Evolutionary conservation across 2,888 invertebrate species (phyloP).

Genomic region (Teleogryllus oceanicus): DNA sequence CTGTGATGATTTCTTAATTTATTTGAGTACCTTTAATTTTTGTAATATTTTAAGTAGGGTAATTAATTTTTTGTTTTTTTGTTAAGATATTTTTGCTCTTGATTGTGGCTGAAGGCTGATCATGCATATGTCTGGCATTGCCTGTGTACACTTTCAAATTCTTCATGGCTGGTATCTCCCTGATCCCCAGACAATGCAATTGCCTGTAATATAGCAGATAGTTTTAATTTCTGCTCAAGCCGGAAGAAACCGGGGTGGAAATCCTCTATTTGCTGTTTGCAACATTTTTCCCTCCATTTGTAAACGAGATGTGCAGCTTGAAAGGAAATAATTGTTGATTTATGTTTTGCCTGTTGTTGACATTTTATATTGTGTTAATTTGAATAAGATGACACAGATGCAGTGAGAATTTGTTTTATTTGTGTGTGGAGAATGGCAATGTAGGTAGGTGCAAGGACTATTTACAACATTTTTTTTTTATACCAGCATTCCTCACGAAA

Average conservation of each 20-base stretch:
- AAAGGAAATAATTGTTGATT: slow-evolving; percentile 28
- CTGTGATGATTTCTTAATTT: slow-evolving; percentile 22
- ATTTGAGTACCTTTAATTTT: slow-evolving; percentile 20
- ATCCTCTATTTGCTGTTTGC: slow-evolving; percentile 21
- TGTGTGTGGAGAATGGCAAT: not conserved
- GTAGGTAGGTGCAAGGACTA: not conserved
- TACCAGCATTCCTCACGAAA: slow-evolving; percentile 18
- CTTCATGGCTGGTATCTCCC: not conserved
- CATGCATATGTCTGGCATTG: slow-evolving; percentile 18
- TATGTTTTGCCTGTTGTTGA: slow-evolving; percentile 29
- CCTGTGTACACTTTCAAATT: slow-evolving; percentile 28
- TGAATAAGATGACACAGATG: slow-evolving; percentile 18
- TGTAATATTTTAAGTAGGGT: slow-evolving; percentile 21
- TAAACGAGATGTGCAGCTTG: slow-evolving; percentile 30
- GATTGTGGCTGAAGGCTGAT: not conserved
- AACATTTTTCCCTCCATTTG: slow-evolving; percentile 32
- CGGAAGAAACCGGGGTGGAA: not conserved
- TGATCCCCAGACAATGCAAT: slow-evolving; percentile 1
- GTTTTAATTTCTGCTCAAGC: slow-evolving; percentile 19
- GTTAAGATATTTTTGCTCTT: slow-evolving; percentile 5
- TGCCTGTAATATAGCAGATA: not conserved
- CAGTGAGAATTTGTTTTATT: not conserved
- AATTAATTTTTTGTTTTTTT: slow-evolving; percentile 10
- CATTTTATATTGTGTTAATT: slow-evolving; percentile 31
- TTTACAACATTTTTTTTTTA: slow-evolving; percentile 11